These are phyloP conservation scores for Leptinotarsa undecemlineata DNA, from an alignment of 1,140 invertebrate genomes.

Conservation along the genomic window DNA sequence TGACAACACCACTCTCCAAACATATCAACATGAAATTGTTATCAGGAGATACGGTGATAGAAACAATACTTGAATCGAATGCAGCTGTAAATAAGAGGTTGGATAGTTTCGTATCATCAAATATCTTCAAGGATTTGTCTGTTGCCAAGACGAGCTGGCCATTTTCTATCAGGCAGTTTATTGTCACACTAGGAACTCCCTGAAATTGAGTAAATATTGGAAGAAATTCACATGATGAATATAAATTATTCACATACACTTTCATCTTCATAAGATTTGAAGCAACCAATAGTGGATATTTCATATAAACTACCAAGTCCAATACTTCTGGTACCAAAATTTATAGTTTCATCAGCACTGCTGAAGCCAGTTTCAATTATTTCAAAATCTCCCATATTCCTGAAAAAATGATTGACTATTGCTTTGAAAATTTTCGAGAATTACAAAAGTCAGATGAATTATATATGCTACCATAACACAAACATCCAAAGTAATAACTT, in stretches of 20 bases:
- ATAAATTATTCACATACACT: background rate
- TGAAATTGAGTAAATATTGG: conserved; percentile 15
- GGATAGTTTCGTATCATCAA: conserved; percentile 33
- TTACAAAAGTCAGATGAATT: too few species aligned
- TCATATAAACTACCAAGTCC: conserved; percentile 43
- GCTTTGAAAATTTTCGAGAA: too few species aligned
- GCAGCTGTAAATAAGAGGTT: conserved; percentile 29
- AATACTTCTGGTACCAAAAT: conserved; percentile 43
- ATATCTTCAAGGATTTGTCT: conserved; percentile 31
- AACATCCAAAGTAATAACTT: background rate
- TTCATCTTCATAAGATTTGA: conserved; percentile 35
- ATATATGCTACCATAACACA: too few species aligned
- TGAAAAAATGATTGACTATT: background rate
- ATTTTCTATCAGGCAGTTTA: conserved; percentile 28
- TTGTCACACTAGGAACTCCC: conserved; percentile 11
- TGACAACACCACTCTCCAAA: conserved; percentile 31
- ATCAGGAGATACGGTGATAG: conserved; percentile 26
- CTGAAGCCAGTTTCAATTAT: conserved; percentile 44
- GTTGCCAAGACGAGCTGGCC: conserved; percentile 31
- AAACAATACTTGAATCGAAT: conserved; percentile 32
- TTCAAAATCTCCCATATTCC: conserved; percentile 38
- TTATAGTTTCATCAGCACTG: conserved; percentile 44
- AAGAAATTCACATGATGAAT: too few species aligned
- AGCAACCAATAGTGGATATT: conserved; percentile 39
- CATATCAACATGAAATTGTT: conserved; percentile 31